These are phyloP conservation scores for Strix aluco DNA, from an alignment of 2,113 vertebrate species.

Conservation along the genomic window DNA sequence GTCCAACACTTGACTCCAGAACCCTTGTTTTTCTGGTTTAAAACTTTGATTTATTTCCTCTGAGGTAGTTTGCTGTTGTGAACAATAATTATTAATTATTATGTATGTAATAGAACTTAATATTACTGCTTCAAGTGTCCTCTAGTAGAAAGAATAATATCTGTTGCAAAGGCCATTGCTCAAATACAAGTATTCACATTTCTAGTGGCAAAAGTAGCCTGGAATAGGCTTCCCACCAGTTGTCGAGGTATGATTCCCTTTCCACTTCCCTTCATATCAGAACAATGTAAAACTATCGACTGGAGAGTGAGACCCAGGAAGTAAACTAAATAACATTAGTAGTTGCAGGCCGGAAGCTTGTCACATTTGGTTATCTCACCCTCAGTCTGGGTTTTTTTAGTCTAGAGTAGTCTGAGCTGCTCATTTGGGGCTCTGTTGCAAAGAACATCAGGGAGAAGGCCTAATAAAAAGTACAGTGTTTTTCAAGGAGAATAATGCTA, in stretches of 20 bases:
- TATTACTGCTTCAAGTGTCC: not conserved
- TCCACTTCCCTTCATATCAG: not conserved
- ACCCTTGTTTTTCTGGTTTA: not conserved
- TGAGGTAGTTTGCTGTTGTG: not conserved
- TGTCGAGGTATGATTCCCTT: not conserved
- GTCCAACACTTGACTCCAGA: not conserved
- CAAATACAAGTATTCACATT: not conserved
- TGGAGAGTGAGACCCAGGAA: not conserved
- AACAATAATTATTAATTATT: not conserved
- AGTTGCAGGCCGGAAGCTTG: conserved; percentile 7
- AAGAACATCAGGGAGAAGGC: not conserved
- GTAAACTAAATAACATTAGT: not conserved
- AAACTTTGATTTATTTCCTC: not conserved
- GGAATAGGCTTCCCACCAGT: not conserved
- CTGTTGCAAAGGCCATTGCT: not conserved
- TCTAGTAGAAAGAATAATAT: not conserved
- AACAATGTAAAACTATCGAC: not conserved
- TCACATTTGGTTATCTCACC: not conserved
- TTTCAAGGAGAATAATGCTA: conserved; percentile 52
- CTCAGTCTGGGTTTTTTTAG: not conserved
- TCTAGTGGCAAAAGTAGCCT: not conserved
- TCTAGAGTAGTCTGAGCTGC: not conserved
- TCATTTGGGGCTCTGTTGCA: not conserved
- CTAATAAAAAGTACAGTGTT: conserved; percentile 23
- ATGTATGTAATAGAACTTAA: not conserved